Base-by-base conservation (phyloP, 2,888 invertebrate genomes). In the Spodoptera picta region DNA sequence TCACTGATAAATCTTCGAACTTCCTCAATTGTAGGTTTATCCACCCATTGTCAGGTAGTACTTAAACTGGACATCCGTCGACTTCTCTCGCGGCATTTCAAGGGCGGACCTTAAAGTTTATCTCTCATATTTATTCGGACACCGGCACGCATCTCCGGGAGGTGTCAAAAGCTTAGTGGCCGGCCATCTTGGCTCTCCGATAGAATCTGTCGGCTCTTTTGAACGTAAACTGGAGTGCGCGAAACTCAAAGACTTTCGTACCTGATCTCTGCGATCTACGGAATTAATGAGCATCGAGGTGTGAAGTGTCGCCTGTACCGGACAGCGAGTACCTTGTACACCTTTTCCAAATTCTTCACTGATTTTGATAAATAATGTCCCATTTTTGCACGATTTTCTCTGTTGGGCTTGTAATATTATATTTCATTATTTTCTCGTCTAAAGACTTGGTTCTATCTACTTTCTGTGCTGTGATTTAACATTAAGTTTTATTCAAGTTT, bases 221-320 rank as follows among this genome's bases (percentile, higher is more conserved):
- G 83, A 86, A 77, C 79, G 67, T 59, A 73, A 63, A 61, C 65
- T 69, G 62, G 59, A 74, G 79, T 68, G 70, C 62, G 80, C 79
- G 67, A 76, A 83, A 76, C 80, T 63, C 74, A 70, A 75, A 73
- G 77, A 82, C 80, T 83, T 84, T 84, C 80, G 80, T 75, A 5
- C 73, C 74, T 80, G 81, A 87, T 87, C 86, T 77, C 71, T 48
- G 46, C 75, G 78, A 88, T 87, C 87, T 83, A 60, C 63, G 60
- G 77, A 84, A 84, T 84, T 87, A 84, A 86, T 86, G 82, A 84
- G 80, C 65, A 9, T 43, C 62, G 69, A 82, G 73, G 85, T 85
- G 84, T 82, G 77, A 86, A 82, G 69, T 75, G 79, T 80, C 77
- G 51, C 50, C 36, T 47, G 48, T 41, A 48, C 10, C n/a, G 64